Evolutionary conservation across 2,888 invertebrate genomes (phyloP), one percentile per base, ranked within the genome.

Genomic region (Mycalesis mineus): DNA sequence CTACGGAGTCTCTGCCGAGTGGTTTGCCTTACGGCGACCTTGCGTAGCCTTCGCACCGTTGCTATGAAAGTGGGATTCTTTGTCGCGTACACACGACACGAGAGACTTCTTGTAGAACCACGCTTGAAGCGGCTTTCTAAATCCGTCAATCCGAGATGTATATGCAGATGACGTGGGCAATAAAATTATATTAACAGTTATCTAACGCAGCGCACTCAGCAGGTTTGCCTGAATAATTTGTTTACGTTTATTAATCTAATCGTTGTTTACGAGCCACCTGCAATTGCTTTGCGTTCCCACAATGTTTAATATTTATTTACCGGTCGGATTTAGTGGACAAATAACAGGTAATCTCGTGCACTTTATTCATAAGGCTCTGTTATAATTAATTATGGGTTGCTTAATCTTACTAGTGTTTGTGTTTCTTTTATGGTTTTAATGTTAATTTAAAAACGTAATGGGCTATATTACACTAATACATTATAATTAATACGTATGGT

Each of bases 21-120:
- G 85, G 88, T 88, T 88, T 86, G 87, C 88, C 88, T 88, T 83
- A 83, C 82, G 77, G 77, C 87, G 88, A 88, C 88, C 88, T 88
- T 88, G 88, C 80, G 70, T 77, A 71, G 74, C 74, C 65, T 72
- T 70, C 73, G 75, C 71, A 70, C 66, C 67, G 77, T 72, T 72
- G 79, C 77, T 73, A 85, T 82, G 88, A 87, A 88, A 87, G 88
- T 87, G 81, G 84, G 84, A 84, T 77, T 75, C 73, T 51, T 39
- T 72, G 60, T 58, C 59, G 64, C 65, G n/a, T 42, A 42, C 31
- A 55, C 37, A 39, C 40, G 57, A 54, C 59, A 51, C 44, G 49
- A 31, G 31, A 58, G 62, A 55, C 64, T 56, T 52, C 59, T 59
- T 47, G 57, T 49, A 70, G 65, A 73, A 82, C 82, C 82, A 81